Base-by-base conservation (phyloP, 2,113 vertebrate genomes). In the Mirounga angustirostris region DNA sequence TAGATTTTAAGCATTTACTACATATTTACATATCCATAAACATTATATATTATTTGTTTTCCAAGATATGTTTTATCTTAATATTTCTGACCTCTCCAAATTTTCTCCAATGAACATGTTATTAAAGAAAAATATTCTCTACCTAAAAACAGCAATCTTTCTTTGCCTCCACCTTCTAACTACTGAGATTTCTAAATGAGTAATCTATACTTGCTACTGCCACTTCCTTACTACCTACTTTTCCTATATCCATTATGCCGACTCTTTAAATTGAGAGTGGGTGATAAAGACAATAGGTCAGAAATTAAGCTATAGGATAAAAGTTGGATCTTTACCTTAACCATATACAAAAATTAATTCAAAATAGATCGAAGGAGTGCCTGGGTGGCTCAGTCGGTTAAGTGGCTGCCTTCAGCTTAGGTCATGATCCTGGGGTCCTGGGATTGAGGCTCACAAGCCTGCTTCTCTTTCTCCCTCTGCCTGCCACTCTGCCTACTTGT, bases 171-270 rank as follows among this genome's bases (percentile, higher is more conserved):
- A n/a, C n/a, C 16, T 81, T 16, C 54, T 63, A 94, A 74, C 56
- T 59, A 74, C 56, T 95, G 58, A 89, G 33, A 83, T 74, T 63
- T 95, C 65, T 95, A 95, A 82, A 26, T 82, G 5, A 82, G 50
- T 80, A 43, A 56, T 54, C 6, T 40, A 63, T 54, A 89, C 18
- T 74, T 82, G 33, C 43, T 58, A 52, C 43, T 83, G 86, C 19
- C 56, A 63, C 56, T 63, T 83, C 46, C 36, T 94, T 56, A 76
- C 26, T 56, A 74, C 18, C 15, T 30, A 61, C 52, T 71, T 92
- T 79, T 71, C 50, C 61, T 69, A 85, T 85, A 85, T 76, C 79
- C 14, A 65, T 90, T 69, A 69, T 79, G 40, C 40, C 71, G 79
- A 30, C 16, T 86, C 52, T 91, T 85, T 56, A 79, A 85, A 85